Evolutionary conservation across 2,797 vertebrate species (phyloP).

Genomic region (Lepilemur septentrionalis): DNA sequence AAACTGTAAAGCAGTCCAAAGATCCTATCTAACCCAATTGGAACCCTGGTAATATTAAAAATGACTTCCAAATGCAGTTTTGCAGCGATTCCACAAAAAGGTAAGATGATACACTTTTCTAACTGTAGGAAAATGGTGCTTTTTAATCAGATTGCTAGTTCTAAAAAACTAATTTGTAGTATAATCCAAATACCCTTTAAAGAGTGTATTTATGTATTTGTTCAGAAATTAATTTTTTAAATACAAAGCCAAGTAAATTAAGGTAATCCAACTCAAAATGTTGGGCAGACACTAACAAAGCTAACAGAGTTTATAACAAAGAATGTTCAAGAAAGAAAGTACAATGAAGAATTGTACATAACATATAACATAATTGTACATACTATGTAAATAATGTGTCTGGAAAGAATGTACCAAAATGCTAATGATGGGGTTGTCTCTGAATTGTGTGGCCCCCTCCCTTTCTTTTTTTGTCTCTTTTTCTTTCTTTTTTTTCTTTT

Average conservation of each 20-base stretch:
- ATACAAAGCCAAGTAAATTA: neutral
- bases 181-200: conserved; percentile 27
- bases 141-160: conserved; percentile 31
- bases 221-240: conserved; percentile 27
- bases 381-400: neutral
- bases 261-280: conserved; percentile 33
- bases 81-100: neutral
- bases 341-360: neutral
- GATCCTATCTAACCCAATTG: neutral
- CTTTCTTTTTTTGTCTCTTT: neutral
- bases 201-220: neutral
- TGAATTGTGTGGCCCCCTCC: neutral
- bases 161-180: neutral
- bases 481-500: neutral
- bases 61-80: conserved; percentile 10
- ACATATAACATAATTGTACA: too few relatives aligned
- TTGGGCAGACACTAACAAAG: neutral
- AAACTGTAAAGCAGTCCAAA: conserved; percentile 21
- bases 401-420: neutral
- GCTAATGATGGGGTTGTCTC: neutral
- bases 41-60: neutral
- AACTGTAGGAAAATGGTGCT: neutral
- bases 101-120: neutral
- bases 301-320: neutral
- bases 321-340: neutral